Evolutionary conservation across 2,797 vertebrate genomes (phyloP).

Genomic region (Falco cherrug): DNA sequence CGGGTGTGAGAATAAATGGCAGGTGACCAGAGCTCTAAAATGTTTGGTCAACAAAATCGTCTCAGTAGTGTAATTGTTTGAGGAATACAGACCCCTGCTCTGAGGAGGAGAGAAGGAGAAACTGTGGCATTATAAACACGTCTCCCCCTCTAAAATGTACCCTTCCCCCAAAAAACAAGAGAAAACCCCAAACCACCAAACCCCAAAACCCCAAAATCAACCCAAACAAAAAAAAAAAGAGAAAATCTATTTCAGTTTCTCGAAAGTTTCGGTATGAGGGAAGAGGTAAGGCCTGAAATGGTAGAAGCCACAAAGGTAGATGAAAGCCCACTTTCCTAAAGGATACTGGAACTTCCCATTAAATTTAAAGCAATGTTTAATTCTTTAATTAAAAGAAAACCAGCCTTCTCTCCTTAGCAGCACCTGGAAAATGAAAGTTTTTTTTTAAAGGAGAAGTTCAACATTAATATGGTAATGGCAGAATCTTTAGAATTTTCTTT

Average conservation of each 20-base stretch:
- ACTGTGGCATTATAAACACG: neutral
- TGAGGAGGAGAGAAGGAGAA: neutral
- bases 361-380: neutral
- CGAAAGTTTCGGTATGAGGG: neutral
- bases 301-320: neutral
- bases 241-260: neutral
- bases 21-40: neutral
- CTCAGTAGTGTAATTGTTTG: neutral
- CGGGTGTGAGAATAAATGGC: neutral
- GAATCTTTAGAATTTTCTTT: neutral
- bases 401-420: neutral
- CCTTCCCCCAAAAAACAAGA: too few species aligned
- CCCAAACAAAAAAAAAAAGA: too few species aligned
- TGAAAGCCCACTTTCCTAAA: neutral
- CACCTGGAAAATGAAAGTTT: neutral
- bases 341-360: neutral
- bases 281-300: neutral
- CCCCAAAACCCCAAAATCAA: neutral
- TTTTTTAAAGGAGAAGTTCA: neutral
- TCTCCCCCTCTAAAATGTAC: neutral
- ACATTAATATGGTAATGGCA: neutral
- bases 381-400: neutral
- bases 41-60: neutral
- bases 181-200: neutral
- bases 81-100: neutral